phyloP scores from a whole-genome alignment of 2,113 vertebrate genomes.

The Notechis scutatus region DNA sequence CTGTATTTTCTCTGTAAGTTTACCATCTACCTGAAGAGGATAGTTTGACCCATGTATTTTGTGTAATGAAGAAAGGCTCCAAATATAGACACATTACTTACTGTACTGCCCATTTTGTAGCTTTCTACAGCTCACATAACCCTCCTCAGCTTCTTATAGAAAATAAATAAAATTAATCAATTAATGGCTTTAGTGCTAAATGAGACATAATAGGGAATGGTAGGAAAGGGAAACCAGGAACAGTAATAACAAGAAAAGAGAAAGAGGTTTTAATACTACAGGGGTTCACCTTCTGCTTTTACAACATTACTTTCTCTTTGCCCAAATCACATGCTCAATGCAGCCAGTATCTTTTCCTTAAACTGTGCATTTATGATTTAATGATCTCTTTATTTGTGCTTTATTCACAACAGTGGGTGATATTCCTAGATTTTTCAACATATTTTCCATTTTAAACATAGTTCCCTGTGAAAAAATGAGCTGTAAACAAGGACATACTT shows the following conservation, averaged over 20 bases:
- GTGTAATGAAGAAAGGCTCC: background rate
- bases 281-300: background rate
- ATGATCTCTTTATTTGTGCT: background rate
- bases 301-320: background rate
- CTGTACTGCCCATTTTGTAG: background rate
- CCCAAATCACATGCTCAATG: background rate
- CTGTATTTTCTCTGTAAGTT: background rate
- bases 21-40: background rate
- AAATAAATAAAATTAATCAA: background rate
- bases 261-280: background rate
- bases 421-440: background rate
- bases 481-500: background rate
- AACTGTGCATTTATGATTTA: background rate
- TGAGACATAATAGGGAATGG: background rate
- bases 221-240: background rate
- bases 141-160: background rate
- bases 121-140: background rate
- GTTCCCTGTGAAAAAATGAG: background rate
- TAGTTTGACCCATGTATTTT: background rate
- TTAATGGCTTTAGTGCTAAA: background rate
- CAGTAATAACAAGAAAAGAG: background rate
- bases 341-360: background rate
- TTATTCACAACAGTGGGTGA: background rate
- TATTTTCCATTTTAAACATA: background rate
- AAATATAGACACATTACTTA: background rate